Conservation (phyloP, 2,113 vertebrate species). For the Recurvirostra avosetta region DNA sequence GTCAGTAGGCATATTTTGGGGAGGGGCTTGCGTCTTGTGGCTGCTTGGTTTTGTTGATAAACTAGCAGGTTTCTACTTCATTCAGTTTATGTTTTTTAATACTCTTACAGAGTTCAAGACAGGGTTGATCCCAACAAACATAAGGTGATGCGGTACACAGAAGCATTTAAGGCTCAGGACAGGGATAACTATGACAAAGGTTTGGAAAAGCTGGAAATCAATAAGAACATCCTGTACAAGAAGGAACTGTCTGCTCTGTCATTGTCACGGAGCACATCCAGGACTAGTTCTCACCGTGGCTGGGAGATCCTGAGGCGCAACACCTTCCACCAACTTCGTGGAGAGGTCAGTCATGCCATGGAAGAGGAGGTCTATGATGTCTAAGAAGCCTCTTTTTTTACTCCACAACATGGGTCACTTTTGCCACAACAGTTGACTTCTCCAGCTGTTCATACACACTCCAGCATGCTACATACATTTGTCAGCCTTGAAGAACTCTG, state of each 20-base stretch:
- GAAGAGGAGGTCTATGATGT: conserved; percentile 72
- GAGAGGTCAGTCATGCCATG: conserved; percentile 38
- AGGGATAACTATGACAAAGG: conserved; percentile 58
- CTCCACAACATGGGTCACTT: neutral
- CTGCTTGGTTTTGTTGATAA: neutral
- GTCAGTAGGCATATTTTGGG: neutral
- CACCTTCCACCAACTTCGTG: conserved; percentile 65
- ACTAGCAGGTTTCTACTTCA: neutral
- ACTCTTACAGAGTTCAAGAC: conserved; percentile 84
- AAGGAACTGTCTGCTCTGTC: conserved; percentile 14
- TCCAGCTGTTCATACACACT: neutral
- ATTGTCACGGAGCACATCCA: conserved; percentile 64
- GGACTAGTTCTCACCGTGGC: conserved; percentile 67
- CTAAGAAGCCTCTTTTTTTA: neutral
- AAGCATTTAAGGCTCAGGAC: conserved; percentile 78
- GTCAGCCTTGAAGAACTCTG: neutral
- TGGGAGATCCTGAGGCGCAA: conserved; percentile 83
- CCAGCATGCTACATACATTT: neutral
- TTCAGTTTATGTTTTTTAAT: neutral
- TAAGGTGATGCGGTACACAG: conserved; percentile 80
- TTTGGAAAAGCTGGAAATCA: conserved; percentile 37
- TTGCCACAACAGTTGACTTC: neutral
- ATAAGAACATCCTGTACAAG: neutral
- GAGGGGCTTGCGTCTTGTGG: neutral
- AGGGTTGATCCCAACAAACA: conserved; percentile 78